Evolutionary conservation across 2,888 invertebrate species (phyloP).

Genomic region (Axea sp.): DNA sequence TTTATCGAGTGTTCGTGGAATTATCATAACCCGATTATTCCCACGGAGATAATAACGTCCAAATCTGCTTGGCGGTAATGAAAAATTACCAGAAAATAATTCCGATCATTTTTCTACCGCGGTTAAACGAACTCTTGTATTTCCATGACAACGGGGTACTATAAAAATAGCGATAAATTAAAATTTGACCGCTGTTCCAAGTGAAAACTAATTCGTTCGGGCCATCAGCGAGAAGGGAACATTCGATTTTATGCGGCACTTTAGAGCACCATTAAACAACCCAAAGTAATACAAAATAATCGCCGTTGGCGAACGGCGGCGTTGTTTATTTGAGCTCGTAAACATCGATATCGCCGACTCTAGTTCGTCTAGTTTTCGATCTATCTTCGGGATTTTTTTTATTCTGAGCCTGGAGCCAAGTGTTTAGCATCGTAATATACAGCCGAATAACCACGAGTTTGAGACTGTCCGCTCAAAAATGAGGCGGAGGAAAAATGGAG

Average conservation of each 20-base stretch:
- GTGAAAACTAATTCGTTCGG: constrained; percentile 63
- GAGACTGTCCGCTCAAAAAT: constrained; percentile 19
- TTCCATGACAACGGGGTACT: constrained; percentile 16
- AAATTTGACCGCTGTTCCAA: constrained; percentile 22
- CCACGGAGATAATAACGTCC: too few species aligned
- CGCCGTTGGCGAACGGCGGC: constrained; percentile 66
- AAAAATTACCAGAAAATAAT: too few species aligned
- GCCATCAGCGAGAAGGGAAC: constrained; percentile 50
- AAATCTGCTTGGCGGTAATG: too few species aligned
- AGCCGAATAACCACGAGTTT: constrained; percentile 32
- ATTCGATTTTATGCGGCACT: constrained; percentile 75
- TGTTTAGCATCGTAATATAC: constrained; percentile 69
- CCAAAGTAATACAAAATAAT: constrained; percentile 76
- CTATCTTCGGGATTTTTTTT: constrained; percentile 7
- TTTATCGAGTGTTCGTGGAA: constrained; percentile 15
- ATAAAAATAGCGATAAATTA: constrained; percentile 32
- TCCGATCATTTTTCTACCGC: too few species aligned
- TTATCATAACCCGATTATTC: background rate
- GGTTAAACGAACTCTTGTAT: too few species aligned
- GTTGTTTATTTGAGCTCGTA: constrained; percentile 76
- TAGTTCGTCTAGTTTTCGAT: constrained; percentile 32
- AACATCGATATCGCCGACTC: constrained; percentile 72
- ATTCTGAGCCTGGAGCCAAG: constrained; percentile 63
- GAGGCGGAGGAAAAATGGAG: constrained; percentile 27
- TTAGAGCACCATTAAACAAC: constrained; percentile 73